Conservation (phyloP, 2,888 invertebrate genomes). For the Drepana falcataria region DNA sequence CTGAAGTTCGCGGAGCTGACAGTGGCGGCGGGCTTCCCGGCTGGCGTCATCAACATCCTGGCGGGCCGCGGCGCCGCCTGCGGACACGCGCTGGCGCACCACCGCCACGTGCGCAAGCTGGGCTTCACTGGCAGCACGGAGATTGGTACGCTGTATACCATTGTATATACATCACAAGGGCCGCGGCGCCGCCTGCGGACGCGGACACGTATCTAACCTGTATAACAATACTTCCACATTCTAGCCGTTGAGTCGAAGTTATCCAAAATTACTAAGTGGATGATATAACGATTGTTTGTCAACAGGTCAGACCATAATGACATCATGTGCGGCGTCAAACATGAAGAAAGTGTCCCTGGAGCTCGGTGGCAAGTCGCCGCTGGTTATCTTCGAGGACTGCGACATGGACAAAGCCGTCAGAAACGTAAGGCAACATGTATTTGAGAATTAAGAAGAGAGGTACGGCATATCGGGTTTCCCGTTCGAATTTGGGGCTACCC, state of each 20-base stretch:
- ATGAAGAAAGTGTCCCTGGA: slow-evolving; percentile 97
- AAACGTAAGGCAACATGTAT: slow-evolving; percentile 77
- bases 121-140: slow-evolving; percentile 98
- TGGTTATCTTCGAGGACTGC: slow-evolving; percentile 95
- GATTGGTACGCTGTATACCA: slow-evolving; percentile 79
- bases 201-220: too few species aligned
- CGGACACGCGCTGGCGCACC: slow-evolving; percentile 93
- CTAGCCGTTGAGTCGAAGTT: too few species aligned
- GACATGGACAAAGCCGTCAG: slow-evolving; percentile 96
- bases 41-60: slow-evolving; percentile 95
- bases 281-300: not conserved
- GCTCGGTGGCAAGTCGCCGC: slow-evolving; percentile 96
- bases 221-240: too few species aligned
- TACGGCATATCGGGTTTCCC: too few species aligned
- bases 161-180: not conserved
- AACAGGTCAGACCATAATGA: slow-evolving; percentile 90
- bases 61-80: slow-evolving; percentile 89
- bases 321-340: slow-evolving; percentile 91
- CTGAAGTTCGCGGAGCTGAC: slow-evolving; percentile 96
- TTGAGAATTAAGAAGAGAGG: not conserved
- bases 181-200: too few species aligned
- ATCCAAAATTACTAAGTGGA: too few species aligned
- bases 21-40: slow-evolving; percentile 93
- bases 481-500: too few species aligned
- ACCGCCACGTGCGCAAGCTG: slow-evolving; percentile 91